Conservation (phyloP, 2,797 vertebrate species). For the Acanthiza pusilla region DNA sequence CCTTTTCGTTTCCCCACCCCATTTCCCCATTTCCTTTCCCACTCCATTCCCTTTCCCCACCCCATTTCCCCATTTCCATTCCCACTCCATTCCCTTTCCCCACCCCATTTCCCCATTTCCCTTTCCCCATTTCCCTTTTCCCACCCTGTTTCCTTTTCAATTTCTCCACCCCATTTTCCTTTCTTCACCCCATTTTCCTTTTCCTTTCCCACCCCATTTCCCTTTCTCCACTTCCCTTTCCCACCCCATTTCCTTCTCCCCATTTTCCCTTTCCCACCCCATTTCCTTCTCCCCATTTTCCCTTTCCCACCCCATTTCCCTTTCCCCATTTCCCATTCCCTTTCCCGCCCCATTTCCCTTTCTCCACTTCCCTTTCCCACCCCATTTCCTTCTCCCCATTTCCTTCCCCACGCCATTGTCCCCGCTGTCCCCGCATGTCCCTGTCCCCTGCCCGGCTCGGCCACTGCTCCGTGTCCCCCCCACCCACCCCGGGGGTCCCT, state of each 20-base stretch:
- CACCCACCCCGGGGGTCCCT: background rate
- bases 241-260: background rate
- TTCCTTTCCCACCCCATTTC: rapidly evolving
- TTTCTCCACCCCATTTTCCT: background rate
- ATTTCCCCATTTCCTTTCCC: too few species aligned
- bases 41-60: too few species aligned
- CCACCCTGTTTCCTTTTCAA: too few species aligned
- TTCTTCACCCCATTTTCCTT: background rate
- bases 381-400: background rate
- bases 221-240: background rate
- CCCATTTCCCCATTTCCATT: too few species aligned
- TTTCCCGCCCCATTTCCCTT: too few species aligned
- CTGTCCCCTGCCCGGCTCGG: rapidly evolving
- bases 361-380: background rate
- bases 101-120: too few species aligned
- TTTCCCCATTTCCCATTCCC: too few species aligned
- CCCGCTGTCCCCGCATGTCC: background rate
- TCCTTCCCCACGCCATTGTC: too few species aligned
- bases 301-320: too few species aligned
- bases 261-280: background rate
- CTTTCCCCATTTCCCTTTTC: background rate
- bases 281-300: background rate
- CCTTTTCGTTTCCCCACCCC: too few species aligned
- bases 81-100: background rate
- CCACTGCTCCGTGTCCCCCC: background rate